Base-by-base conservation (phyloP, 2,113 vertebrate genomes). In the Apodemus sylvaticus region DNA sequence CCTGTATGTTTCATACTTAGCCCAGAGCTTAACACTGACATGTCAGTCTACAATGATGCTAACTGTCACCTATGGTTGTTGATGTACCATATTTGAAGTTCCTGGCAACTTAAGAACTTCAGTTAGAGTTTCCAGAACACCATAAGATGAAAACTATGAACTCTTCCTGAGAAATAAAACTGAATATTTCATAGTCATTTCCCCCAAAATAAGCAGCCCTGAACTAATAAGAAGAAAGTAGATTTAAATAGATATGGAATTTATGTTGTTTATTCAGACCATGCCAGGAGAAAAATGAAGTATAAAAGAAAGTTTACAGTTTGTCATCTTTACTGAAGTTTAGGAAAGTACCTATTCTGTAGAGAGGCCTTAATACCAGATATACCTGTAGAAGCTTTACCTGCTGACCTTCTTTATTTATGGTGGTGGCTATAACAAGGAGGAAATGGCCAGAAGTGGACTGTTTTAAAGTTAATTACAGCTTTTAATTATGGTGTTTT, bases 401-500 rank as follows among this genome's bases (percentile, higher is more conserved):
- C 60, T 53, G 31, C 53, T 73, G 82, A 89, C 60, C 7, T 93
- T 92, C 36, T 86, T 93, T 87, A 94, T 96, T 90, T 94, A 74
- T 94, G 74, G 74, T 53, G 34, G 64, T 58, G 3, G 9, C n/a
- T 94, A 29, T 93, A 96, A 90, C 85, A 87, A 93, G 73, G 48
- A 90, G 51, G 34, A 94, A 92, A 94, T 42, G 36, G 34, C 17
- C 14, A 87, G 74, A 93, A 74, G 11, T 53, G 5, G 1, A 68
- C 88, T 92, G n/a, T 88, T 88, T 87, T 93, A 39, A 71, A 34
- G 53, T 12, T 95, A 20, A 88, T 93, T 19, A 81, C 11, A 86
- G 14, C 39, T 45, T 86, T 94, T 96, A 94, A 93, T 97, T 78
- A 95, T 74, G 10, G 13, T 76, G 74, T 97, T 77, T 95, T 93